Conservation (phyloP, 1,140 invertebrate genomes). For the Drosophila kepulauana region DNA sequence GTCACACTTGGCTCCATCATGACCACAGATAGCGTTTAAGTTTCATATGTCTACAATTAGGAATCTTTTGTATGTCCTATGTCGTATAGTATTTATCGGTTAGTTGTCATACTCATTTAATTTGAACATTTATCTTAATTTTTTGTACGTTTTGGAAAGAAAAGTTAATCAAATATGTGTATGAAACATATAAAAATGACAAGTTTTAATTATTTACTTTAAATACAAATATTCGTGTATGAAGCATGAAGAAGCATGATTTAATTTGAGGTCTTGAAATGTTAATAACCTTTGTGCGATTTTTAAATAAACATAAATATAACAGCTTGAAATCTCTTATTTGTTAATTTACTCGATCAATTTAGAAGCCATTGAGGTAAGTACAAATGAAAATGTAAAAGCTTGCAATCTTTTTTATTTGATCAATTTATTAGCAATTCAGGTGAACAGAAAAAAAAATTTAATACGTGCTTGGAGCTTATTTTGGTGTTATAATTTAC, state of each 20-base stretch:
- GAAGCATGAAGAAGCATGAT: too few species aligned
- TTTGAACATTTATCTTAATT: constrained; percentile 25
- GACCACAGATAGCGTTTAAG: constrained; percentile 62
- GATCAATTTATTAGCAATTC: too few species aligned
- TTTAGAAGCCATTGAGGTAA: too few species aligned
- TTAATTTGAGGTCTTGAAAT: too few species aligned
- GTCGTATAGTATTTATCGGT: constrained; percentile 24
- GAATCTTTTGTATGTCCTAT: constrained; percentile 6
- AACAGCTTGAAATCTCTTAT: background rate
- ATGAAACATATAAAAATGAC: background rate
- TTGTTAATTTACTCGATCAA: too few species aligned
- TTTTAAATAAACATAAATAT: background rate
- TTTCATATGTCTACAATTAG: constrained; percentile 3
- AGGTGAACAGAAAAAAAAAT: too few species aligned
- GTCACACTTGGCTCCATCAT: constrained; percentile 66
- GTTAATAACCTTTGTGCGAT: background rate
- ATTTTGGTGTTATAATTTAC: too few species aligned
- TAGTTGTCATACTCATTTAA: constrained; percentile 17
- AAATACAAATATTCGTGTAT: too few species aligned
- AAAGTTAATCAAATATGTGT: constrained; percentile 17
- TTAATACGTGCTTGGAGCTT: too few species aligned
- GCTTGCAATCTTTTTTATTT: too few species aligned
- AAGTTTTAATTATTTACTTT: background rate
- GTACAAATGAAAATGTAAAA: too few species aligned
- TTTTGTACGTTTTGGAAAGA: constrained; percentile 35